Evolutionary conservation across 2,888 invertebrate genomes (phyloP), one percentile per base, ranked within the genome.

Genomic region (Tetragnatha montana): DNA sequence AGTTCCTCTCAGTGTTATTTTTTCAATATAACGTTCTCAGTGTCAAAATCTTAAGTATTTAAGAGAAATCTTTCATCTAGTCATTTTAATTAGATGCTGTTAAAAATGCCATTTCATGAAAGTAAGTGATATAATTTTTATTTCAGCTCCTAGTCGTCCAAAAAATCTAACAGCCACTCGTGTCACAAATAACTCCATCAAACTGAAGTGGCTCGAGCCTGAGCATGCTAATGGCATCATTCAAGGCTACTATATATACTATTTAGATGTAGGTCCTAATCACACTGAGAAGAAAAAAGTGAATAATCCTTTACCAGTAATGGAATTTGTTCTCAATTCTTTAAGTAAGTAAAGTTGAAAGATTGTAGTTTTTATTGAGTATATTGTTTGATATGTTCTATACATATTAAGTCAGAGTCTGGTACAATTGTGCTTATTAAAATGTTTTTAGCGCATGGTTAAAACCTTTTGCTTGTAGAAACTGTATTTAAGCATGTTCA

Each of bases 171-270:
- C 96, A 92, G 95, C 97, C 60, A 95, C 96, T 92, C 95, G 95
- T 93, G 96, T 97, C 91, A 96, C 96, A 89, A 95, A 97, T 90
- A 95, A 95, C 88, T 96, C 96, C 93, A 96, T 98, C 92, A 95
- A 96, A 92, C 94, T 98, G 92, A 95, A 96, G 92, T 98, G 97
- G 97, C 94, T 95, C 92, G 96, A 96, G 93, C 97, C 97, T 0
- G 92, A 94, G 1, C 94, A 95, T 35, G 95, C 95, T 89, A 98
- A 98, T 94, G 97, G 98, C 0, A 94, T 95, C 21, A 94, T 97
- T 83, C 94, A 94, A 91, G 96, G 96, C 82, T 96, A 96, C 93
- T 94, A 96, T 92, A 95, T 96, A 90, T 96, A 96, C 93, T 96
- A 95, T 93, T 95, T 95, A 93, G 95, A 95, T 93, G 86, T 91